These are phyloP conservation scores for Erpetoichthys calabaricus DNA, from an alignment of 2,797 vertebrate species.

Conservation along the genomic window DNA sequence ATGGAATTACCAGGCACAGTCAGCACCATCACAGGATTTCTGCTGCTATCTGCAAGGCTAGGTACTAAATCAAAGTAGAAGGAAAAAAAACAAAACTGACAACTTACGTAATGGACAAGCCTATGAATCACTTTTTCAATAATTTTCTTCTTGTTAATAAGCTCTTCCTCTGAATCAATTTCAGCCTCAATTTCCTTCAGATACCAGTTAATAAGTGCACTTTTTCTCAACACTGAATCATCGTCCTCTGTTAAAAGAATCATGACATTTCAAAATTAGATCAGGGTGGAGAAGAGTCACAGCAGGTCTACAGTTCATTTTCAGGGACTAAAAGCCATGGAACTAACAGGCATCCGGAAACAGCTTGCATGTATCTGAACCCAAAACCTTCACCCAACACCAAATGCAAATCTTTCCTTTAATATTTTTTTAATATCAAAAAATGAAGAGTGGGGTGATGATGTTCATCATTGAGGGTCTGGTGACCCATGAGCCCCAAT, in stretches of 20 bases:
- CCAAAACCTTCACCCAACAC: too few species aligned
- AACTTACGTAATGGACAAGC: constrained; percentile 83
- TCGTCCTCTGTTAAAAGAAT: constrained; percentile 61
- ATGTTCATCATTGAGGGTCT: too few species aligned
- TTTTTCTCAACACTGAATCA: constrained; percentile 74
- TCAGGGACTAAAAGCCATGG: too few species aligned
- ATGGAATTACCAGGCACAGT: background rate
- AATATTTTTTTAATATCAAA: too few species aligned
- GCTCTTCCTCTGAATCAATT: constrained; percentile 90
- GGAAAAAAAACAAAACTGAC: background rate
- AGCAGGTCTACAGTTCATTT: too few species aligned
- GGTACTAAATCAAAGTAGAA: background rate
- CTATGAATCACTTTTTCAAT: constrained; percentile 94
- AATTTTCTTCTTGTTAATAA: constrained; percentile 80
- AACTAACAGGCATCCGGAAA: too few species aligned
- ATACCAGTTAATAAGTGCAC: constrained; percentile 91
- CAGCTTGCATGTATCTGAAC: too few species aligned
- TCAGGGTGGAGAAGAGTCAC: too few species aligned
- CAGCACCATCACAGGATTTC: constrained; percentile 2
- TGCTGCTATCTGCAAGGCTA: background rate
- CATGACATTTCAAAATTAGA: too few species aligned
- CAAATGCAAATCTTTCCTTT: too few species aligned
- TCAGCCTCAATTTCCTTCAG: constrained; percentile 93
- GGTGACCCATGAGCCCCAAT: too few species aligned
- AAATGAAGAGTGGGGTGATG: too few species aligned